Evolutionary conservation across 2,113 vertebrate genomes (phyloP), one percentile per base, ranked within the genome.

Genomic region (Daboia siamensis): DNA sequence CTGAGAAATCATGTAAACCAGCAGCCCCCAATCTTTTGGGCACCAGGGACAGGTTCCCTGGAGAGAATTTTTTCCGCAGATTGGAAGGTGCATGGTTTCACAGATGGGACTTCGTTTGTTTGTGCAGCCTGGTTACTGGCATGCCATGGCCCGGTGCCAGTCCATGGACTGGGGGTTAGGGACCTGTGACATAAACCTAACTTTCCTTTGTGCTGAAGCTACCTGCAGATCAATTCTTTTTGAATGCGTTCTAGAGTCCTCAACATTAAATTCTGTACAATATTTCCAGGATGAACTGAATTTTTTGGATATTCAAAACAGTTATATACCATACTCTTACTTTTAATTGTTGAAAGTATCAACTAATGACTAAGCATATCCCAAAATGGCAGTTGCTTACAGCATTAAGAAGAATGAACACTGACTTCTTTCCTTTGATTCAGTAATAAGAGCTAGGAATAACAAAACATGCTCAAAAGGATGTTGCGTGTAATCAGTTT

Each of bases 321-420:
- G 89, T 1, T 10, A 56, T 0, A 0, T 86, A 39, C 5, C 6
- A 87, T n/a, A 87, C 4, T 24, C 92, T 91, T 86, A 44, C 57
- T 57, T 85, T 69, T 21, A 7, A 94, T 93, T 1, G 52, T 59
- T 91, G 91, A 39, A 64, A 0, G 90, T 94, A 93, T 93, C 52
- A 95, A 57, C 20, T 91, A 51, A 94, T 93, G 56, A 90, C 29
- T 39, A 93, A n/a, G 33, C 4, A 88, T 57, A 91, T 23, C 13
- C 57, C 54, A 87, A 61, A 91, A 5, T 88, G 13, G 3, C 5
- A 15, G 80, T 39, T 8, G 8, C 56, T 44, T 52, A 57, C 61
- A 57, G 5, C 39, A 51, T 85, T 85, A 33, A 85, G 9, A 59
- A 89, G 59, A 23, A 24, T 44, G 13, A 17, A 48, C 44, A 48